Evolutionary conservation across 2,797 vertebrate species (phyloP), one percentile per base, ranked within the genome.

Genomic region (Enteromius afrohamiltoni): DNA sequence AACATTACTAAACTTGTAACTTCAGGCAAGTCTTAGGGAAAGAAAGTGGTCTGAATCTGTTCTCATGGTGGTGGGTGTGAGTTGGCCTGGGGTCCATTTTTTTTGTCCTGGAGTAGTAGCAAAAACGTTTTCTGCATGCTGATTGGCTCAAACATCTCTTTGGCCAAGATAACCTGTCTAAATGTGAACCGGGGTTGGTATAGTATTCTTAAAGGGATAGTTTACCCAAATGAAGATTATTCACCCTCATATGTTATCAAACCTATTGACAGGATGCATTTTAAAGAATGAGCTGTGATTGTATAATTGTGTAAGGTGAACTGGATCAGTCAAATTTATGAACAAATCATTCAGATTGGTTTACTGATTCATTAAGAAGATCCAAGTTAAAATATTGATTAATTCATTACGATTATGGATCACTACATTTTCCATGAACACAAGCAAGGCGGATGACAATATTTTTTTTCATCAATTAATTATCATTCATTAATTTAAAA

Each of bases 1-100:
- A 86, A 77, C 70, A 51, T 74, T n/a, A 85, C 83, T 79, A 89
- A 77, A 89, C 77, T 90, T 90, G 91, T 88, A 89, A 92, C 92
- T 92, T 90, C 86, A 83, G 60, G 82, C 81, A 87, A 89, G 80
- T 71, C 76, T 77, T 47, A 87, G 82, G 89, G 88, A 91, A 90
- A 87, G 80, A 85, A 80, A 68, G 68, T 64, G 62, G 65, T 68
- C 84, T 92, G 87, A 92, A 87, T 90, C 90, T 93, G 93, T 96
- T 94, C 93, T 95, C 95, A 94, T 94, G 93, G 94, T 89, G 91
- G 93, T 95, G 89, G 90, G 75, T 86, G n/a, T n/a, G n/a, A n/a
- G 91, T 89, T 92, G 89, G 92, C 89, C 76, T 88, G 89, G 89
- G 92, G 90, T 89, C 91, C 82, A 58, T 91, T n/a, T n/a, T n/a